These are phyloP conservation scores for Chymomyza procnemis DNA, from an alignment of 2,888 invertebrate genomes.

Conservation along the genomic window DNA sequence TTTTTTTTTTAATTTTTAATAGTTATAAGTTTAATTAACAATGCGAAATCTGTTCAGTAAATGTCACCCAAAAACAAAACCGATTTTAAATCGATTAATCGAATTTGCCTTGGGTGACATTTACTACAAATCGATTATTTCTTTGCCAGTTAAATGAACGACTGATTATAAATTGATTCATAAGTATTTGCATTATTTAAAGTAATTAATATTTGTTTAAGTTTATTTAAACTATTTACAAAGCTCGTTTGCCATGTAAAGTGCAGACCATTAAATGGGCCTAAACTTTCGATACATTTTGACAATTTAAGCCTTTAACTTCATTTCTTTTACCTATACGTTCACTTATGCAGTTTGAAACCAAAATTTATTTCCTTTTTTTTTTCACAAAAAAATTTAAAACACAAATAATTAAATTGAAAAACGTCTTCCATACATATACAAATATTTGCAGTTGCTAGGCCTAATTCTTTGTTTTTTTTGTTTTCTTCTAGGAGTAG, in stretches of 20 bases:
- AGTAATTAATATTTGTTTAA: constrained; percentile 20
- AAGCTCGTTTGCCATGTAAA: constrained; percentile 61
- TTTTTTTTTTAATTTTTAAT: background rate
- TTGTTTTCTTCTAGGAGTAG: constrained; percentile 37
- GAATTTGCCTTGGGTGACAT: background rate
- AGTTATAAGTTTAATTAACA: background rate
- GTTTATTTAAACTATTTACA: constrained; percentile 58
- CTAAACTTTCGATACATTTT: constrained; percentile 18
- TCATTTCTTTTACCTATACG: constrained; percentile 59
- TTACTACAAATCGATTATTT: background rate
- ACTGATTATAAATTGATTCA: background rate
- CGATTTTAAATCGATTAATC: too few species aligned
- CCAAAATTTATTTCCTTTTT: constrained; percentile 40
- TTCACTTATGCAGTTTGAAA: constrained; percentile 69
- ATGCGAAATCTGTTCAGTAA: background rate
- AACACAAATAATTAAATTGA: background rate
- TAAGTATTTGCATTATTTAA: background rate
- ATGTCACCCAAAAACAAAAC: background rate
- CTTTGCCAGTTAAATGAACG: background rate
- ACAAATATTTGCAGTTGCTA: background rate
- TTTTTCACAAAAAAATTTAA: constrained; percentile 31
- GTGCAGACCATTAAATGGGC: constrained; percentile 25
- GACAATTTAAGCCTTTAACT: constrained; percentile 34
- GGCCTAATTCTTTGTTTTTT: constrained; percentile 15
- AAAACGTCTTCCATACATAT: background rate